These are phyloP conservation scores for Monopterus albus DNA, from an alignment of 2,113 vertebrate species.

Conservation along the genomic window DNA sequence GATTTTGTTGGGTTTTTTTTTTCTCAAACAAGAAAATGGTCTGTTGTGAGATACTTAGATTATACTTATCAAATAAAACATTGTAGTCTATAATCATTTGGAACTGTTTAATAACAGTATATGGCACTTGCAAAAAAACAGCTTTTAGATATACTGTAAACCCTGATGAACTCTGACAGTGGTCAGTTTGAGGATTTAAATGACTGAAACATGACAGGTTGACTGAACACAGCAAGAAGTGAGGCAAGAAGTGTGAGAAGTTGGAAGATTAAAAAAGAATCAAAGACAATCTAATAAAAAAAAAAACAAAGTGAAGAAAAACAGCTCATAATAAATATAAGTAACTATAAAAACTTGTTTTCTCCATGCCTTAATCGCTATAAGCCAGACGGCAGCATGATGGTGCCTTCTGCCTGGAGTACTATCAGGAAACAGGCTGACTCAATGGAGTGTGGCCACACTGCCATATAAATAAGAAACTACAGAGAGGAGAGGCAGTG, in stretches of 20 bases:
- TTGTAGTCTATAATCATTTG: not conserved
- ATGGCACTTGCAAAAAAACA: not conserved
- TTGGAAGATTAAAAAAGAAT: not conserved
- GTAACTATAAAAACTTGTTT: conserved; percentile 27
- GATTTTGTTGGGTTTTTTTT: too few relatives aligned
- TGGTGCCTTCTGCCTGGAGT: conserved; percentile 60
- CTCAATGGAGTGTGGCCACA: conserved; percentile 69
- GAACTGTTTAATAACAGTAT: not conserved
- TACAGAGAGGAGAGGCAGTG: conserved; percentile 10
- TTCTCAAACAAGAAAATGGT: too few relatives aligned
- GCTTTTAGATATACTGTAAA: not conserved
- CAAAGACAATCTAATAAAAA: not conserved
- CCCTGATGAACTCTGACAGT: not conserved
- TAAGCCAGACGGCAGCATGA: conserved; percentile 53
- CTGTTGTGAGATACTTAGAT: too few relatives aligned
- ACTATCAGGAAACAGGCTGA: conserved; percentile 61
- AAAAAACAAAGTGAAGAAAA: not conserved
- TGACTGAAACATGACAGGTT: not conserved
- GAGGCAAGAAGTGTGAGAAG: not conserved
- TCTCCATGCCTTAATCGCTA: conserved; percentile 54
- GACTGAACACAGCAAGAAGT: not conserved
- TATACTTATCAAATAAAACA: too few relatives aligned
- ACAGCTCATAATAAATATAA: not conserved
- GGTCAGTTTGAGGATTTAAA: not conserved
- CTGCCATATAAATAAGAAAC: conserved; percentile 70